Evolutionary conservation across 2,888 invertebrate species (phyloP), one percentile per base, ranked within the genome.

Genomic region (Callosobruchus maculatus): DNA sequence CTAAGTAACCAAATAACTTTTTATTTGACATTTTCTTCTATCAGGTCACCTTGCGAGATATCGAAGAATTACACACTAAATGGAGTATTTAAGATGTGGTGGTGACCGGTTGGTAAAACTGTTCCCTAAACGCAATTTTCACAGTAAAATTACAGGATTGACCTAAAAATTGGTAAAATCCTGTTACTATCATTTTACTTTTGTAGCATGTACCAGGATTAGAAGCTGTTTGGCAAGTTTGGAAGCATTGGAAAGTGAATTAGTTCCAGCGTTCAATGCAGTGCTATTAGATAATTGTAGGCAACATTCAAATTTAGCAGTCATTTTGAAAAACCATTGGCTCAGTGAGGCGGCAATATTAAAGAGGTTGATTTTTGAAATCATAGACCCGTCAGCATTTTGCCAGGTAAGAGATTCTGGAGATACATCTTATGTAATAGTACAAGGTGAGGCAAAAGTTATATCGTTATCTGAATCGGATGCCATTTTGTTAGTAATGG

Each of bases 381-480:
- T 93, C 75, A 91, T 93, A 4, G 93, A 93, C 84, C 92, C 93
- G 0, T 88, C 89, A 73, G 92, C 93, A 30, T 93, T 92, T 85
- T 89, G 91, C 79, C 91, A 92, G 87, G 93, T 93, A 84, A 74
- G 68, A 68, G 1, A 68, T 21, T 67, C 3, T 67, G 2, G 3
- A 49, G 20, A 49, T 68, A 70, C 22, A 21, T 22, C 26, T 18
- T 22, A 21, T n/a, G 26, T n/a, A n/a, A n/a, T n/a, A 49, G 18
- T 26, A 71, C 22, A 73, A 67, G 21, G 20, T 22, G 21, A 70
- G 0, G 66, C 22, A n/a, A 71, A 21, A 22, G 5, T 72, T 26
- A 72, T 30, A 20, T n/a, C n/a, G n/a, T n/a, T n/a, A n/a, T n/a
- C n/a, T n/a, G n/a, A n/a, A n/a, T n/a, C n/a, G n/a, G n/a, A n/a